Conservation (phyloP, 2,888 invertebrate genomes). For the Cristatella mucedo region DNA sequence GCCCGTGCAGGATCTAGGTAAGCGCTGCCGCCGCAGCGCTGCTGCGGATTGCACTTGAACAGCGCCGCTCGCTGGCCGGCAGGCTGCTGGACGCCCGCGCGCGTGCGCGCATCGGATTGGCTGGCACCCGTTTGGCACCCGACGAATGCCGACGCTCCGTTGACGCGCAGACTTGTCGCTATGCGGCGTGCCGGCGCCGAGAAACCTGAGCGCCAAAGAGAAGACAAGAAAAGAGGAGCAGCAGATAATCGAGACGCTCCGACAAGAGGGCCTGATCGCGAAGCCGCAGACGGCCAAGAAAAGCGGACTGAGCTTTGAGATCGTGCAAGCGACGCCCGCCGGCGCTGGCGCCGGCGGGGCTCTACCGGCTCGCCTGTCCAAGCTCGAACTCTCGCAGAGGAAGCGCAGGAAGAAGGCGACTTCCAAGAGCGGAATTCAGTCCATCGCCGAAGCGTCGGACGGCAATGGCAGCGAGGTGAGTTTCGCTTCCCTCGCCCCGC, state of each 20-base stretch:
- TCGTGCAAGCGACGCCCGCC: conserved; percentile 14
- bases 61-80: too few species aligned
- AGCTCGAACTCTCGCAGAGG: conserved; percentile 23
- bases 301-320: conserved; percentile 31
- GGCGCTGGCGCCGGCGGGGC: conserved; percentile 1
- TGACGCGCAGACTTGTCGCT: conserved; percentile 1
- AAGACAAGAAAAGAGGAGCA: conserved; percentile 30
- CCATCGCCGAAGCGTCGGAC: too few species aligned
- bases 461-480: too few species aligned
- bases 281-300: conserved; percentile 26
- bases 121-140: too few species aligned
- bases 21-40: too few species aligned
- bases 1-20: too few species aligned
- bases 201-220: conserved; percentile 15
- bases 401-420: conserved; percentile 23
- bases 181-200: conserved; percentile 5
- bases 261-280: conserved; percentile 37
- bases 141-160: too few species aligned
- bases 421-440: too few species aligned
- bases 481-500: too few species aligned
- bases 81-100: too few species aligned
- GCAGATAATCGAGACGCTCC: conserved; percentile 28
- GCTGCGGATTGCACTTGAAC: too few species aligned
- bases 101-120: too few species aligned
- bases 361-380: conserved; percentile 27